Evolutionary conservation across 2,113 vertebrate genomes (phyloP).

Genomic region (Meleagris gallopavo): DNA sequence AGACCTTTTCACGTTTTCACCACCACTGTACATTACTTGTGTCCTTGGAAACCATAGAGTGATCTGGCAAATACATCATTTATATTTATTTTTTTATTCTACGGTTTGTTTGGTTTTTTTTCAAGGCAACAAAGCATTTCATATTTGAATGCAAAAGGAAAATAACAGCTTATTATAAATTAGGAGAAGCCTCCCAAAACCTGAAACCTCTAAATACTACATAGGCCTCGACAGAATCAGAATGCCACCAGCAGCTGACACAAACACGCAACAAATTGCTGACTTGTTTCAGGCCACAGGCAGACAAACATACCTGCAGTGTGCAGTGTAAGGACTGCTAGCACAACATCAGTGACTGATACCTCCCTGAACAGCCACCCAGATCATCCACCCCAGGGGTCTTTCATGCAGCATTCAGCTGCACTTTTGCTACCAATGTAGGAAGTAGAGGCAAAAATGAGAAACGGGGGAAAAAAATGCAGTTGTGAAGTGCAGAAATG

Average conservation of each 20-base stretch:
- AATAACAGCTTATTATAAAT: not conserved
- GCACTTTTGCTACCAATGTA: not conserved
- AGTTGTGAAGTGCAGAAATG: not conserved
- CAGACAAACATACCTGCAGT: conserved; percentile 41
- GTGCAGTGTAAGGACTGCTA: not conserved
- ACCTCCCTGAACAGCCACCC: not conserved
- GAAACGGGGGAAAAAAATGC: not conserved
- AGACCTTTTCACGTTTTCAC: not conserved
- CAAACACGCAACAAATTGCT: not conserved
- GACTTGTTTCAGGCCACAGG: not conserved
- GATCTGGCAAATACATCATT: conserved; percentile 29
- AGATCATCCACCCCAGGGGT: not conserved
- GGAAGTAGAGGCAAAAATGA: not conserved
- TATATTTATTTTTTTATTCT: not conserved
- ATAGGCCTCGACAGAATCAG: not conserved
- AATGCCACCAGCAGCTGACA: not conserved
- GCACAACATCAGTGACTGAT: not conserved
- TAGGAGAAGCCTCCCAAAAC: not conserved
- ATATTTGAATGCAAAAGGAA: not conserved
- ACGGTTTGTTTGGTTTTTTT: not conserved
- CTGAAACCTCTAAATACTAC: not conserved
- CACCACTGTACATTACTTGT: not conserved
- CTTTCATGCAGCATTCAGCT: not conserved
- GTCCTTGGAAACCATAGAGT: not conserved
- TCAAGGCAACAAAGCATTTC: not conserved